Base-by-base conservation (phyloP, 2,888 invertebrate genomes). In the Fragum sueziense region DNA sequence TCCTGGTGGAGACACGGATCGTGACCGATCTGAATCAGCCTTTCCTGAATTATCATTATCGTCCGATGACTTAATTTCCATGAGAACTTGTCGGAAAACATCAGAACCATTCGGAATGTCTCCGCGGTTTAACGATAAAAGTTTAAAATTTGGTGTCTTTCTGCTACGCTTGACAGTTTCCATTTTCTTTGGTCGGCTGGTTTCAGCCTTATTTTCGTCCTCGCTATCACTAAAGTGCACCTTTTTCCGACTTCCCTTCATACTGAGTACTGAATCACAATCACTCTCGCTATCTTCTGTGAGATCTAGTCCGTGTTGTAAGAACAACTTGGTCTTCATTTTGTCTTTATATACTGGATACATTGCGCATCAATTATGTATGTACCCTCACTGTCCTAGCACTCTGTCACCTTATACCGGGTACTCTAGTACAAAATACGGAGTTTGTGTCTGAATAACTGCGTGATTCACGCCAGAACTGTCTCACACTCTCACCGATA, bases 21-120 rank as follows among this genome's bases (percentile, higher is more conserved):
- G 31, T 6, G 27, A 25, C n/a, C 17, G 27, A n/a, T 54, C 34
- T n/a, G n/a, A 29, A n/a, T 41, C 27, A 17, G 11, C 47, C 27
- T 72, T 62, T 1, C 61, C 65, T 20, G 47, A 62, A 25, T 52
- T 51, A 4, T 65, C 76, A 6, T 70, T 61, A 25, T 70, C 76
- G 34, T 70, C 67, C 20, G 57, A 65, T 6, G 76, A 70, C 37
- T 80, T 69, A 27, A 80, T 80, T 57, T 80, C 76, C 57, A 76
- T 76, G 27, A 80, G 51, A 7, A 80, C 76, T 70, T 76, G 73
- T 65, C 80, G 52, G 47, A 80, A 80, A 34, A 76, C 57, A 25
- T 80, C 80, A 1, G 80, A 80, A 65, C 80, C 80, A 25, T 74
- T 65, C 2, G 80, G 80, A 31, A 80, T 80, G 33, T 76, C 76